phyloP scores from a whole-genome alignment of 2,113 vertebrate genomes.

The Holacanthus passer region DNA sequence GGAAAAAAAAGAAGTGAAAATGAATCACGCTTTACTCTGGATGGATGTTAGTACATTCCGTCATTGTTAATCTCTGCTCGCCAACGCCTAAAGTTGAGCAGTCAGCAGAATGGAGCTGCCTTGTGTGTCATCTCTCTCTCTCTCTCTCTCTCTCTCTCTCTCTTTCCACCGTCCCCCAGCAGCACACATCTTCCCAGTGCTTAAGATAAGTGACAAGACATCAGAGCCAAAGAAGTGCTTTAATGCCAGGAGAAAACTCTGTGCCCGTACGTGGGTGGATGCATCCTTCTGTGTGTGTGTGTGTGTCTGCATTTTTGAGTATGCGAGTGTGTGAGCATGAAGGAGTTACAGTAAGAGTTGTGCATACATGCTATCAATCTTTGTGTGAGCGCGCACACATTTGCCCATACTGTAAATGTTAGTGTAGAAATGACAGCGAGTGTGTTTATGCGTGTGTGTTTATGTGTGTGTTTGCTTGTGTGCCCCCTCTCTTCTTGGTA shows the following conservation, averaged over 20 bases:
- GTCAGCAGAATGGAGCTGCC: slow-evolving; percentile 78
- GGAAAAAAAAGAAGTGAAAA: slow-evolving; percentile 49
- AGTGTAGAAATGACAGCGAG: slow-evolving; percentile 20
- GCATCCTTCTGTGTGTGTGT: slow-evolving; percentile 30
- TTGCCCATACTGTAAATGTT: slow-evolving; percentile 43
- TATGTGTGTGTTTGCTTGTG: neutral
- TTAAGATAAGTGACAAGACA: slow-evolving; percentile 84
- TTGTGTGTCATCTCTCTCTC: slow-evolving; percentile 70
- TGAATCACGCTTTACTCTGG: slow-evolving; percentile 56
- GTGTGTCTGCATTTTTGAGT: slow-evolving; percentile 2
- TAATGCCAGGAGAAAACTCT: slow-evolving; percentile 77
- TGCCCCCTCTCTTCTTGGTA: slow-evolving; percentile 32
- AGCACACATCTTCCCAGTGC: slow-evolving; percentile 72
- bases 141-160: slow-evolving; percentile 42
- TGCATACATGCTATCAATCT: neutral
- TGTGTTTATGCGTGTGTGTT: neutral
- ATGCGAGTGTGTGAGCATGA: neutral
- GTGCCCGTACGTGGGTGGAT: slow-evolving; percentile 63
- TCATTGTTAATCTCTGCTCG: slow-evolving; percentile 75
- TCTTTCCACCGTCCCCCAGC: slow-evolving; percentile 58
- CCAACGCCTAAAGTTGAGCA: slow-evolving; percentile 75
- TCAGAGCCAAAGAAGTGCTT: slow-evolving; percentile 77
- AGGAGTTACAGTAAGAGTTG: slow-evolving; percentile 30
- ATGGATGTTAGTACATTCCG: slow-evolving; percentile 72
- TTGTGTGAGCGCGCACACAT: neutral